Evolutionary conservation across 2,113 vertebrate species (phyloP), one percentile per base, ranked within the genome.

Genomic region (Seriola rivoliana): DNA sequence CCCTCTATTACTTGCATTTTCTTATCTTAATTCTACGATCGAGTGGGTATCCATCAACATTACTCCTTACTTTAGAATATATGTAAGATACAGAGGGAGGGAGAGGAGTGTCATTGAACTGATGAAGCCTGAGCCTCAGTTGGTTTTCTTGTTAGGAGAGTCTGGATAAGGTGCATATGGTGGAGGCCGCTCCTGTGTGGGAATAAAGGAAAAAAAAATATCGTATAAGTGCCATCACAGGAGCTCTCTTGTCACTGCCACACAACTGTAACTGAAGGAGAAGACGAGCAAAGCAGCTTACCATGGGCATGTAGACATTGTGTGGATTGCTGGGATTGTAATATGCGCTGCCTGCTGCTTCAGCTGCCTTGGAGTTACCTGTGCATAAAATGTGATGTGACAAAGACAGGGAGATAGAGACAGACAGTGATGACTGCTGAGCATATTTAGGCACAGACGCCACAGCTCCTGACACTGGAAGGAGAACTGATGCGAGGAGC

Each of bases 271-370:
- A 29, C 5, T 11, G n/a, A 25, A 2, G n/a, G 1, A 38, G 11
- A 68, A 40, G 21, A 70, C 8, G 65, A 23, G 2, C 9, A 68
- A 14, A 44, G 75, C 60, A 17, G 76, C 95, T 96, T 83, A 98
- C 97, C 96, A 93, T 95, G 75, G 97, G 97, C 97, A 97, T 97
- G 93, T 97, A 97, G 90, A 98, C 97, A 0, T 94, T 96, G 95
- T 98, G 97, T 34, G 97, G 97, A 71, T 97, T 96, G 86, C 89
- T 97, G 76, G 97, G 97, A 84, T 97, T 96, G 91, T 97, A 98
- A 90, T 97, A 98, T 0, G 97, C 97, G 9, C 93, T 97, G 80
- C 96, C 96, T 71, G 97, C 94, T 0, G 96, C 96, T 92, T 97
- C 97, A 46, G 95, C 95, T 50, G 96, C 96, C 89, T 97, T 97